Base-by-base conservation (phyloP, 2,888 invertebrate genomes). In the Campoplex nolae region DNA sequence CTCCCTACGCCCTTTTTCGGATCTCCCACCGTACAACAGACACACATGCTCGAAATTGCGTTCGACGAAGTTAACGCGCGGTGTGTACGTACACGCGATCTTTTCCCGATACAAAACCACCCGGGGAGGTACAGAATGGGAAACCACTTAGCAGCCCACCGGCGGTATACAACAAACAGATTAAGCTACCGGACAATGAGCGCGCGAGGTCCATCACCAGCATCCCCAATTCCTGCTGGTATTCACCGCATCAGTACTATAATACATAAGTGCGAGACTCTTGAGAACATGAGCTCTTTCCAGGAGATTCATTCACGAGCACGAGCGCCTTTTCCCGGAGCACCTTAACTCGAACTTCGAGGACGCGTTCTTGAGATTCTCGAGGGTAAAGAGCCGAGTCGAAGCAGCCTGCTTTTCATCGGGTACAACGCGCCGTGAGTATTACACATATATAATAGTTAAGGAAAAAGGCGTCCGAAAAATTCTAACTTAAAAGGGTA, bases 111-210 rank as follows among this genome's bases (percentile, higher is more conserved):
- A 45, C 45, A 65, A 51, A 70, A 73, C 84, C 84, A 84, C 87
- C 87, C 80, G 83, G 78, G 42, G 84, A 77, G 83, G 76, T 90
- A 89, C 91, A 91, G 92, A 93, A 93, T 92, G 92, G 92, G 80
- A 90, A 92, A 93, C 93, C 93, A 93, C 93, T 93, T 93, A 93
- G 93, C 93, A 93, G 92, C 92, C 93, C 91, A 90, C 90, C 91
- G 87, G 91, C 91, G 90, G 91, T 93, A 89, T 92, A 93, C 93
- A 92, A 93, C 93, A 93, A 93, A 93, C 93, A 92, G 93, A 93
- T 93, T 93, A 93, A 92, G 91, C 91, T 77, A 88, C 88, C 88
- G 91, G 89, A 93, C 93, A 92, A 93, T 92, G 90, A 92, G 93
- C 92, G 90, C 91, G 91, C 89, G 89, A 83, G 75, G 68, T 88